phyloP scores from a whole-genome alignment of 2,113 vertebrate genomes.

The Scophthalmus maximus region DNA sequence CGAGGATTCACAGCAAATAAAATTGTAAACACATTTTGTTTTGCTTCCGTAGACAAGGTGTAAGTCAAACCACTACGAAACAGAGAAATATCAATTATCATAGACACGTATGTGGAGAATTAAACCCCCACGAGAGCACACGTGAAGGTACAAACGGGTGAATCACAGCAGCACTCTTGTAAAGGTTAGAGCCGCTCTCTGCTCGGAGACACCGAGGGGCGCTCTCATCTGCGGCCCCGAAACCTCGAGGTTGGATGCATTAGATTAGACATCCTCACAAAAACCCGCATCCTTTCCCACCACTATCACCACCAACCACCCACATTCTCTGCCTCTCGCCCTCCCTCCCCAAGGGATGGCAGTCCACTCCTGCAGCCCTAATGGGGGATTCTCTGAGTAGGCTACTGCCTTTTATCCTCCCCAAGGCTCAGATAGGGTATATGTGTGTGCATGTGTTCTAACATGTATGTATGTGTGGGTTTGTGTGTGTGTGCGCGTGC shows the following conservation, averaged over 20 bases:
- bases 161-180: not conserved
- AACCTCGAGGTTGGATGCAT: slow-evolving; percentile 37
- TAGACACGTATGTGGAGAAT: not conserved
- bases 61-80: not conserved
- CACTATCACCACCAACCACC: slow-evolving; percentile 47
- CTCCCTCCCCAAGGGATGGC: slow-evolving; percentile 45
- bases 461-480: slow-evolving; percentile 42
- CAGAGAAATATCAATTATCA: not conserved
- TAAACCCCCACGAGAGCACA: not conserved
- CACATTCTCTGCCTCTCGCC: slow-evolving; percentile 43
- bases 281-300: slow-evolving; percentile 60
- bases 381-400: slow-evolving; percentile 70
- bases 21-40: not conserved
- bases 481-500: slow-evolving; percentile 28
- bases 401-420: slow-evolving; percentile 67
- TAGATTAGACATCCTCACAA: slow-evolving; percentile 58
- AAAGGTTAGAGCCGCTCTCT: slow-evolving; percentile 19
- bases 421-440: slow-evolving; percentile 46
- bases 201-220: slow-evolving; percentile 5
- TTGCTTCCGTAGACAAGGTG: not conserved
- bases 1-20: slow-evolving; percentile 1
- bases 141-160: not conserved
- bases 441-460: slow-evolving; percentile 10
- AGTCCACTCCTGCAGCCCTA: slow-evolving; percentile 63
- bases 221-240: slow-evolving; percentile 26